A percentile compares a stretch with the other conserved stretches of the same genome.
These are phyloP conservation scores for Urechis unicinctus DNA, from an alignment of 2,888 invertebrate species.

Conservation along the genomic window DNA sequence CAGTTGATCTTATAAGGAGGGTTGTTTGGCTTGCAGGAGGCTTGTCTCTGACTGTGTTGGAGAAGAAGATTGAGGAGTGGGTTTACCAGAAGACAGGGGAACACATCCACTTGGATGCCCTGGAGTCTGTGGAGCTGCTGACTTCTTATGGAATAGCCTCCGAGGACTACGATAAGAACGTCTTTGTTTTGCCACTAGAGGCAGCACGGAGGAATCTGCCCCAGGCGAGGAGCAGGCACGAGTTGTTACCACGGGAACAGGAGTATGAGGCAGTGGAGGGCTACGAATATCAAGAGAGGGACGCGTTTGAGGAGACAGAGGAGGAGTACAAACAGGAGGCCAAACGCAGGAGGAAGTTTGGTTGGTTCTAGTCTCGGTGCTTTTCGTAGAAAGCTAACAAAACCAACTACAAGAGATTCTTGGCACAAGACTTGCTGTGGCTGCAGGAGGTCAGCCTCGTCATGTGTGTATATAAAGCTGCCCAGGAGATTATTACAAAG, in stretches of 20 bases:
- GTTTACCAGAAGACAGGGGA: constrained; percentile 30
- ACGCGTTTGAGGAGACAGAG: constrained; percentile 34
- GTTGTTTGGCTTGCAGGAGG: too few species aligned
- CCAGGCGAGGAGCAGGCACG: constrained; percentile 25
- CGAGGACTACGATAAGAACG: constrained; percentile 25
- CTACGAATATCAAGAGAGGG: constrained; percentile 30
- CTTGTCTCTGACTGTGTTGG: constrained; percentile 27
- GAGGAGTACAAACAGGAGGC: constrained; percentile 36
- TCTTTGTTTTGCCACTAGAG: constrained; percentile 37
- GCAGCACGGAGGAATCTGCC: constrained; percentile 38
- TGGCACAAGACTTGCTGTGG: too few species aligned
- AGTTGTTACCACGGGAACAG: constrained; percentile 25
- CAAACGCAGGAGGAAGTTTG: constrained; percentile 26
- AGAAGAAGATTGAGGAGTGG: constrained; percentile 35
- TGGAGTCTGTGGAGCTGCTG: constrained; percentile 33
- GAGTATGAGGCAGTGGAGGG: constrained; percentile 40
- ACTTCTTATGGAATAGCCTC: constrained; percentile 33
- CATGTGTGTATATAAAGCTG: too few species aligned
- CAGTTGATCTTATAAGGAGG: too few species aligned
- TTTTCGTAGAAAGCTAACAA: too few species aligned
- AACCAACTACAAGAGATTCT: too few species aligned
- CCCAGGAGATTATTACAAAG: too few species aligned
- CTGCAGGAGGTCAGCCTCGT: too few species aligned
- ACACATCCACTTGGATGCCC: constrained; percentile 30
- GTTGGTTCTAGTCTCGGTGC: constrained; percentile 41